Conservation (phyloP, 1,140 invertebrate genomes). For the Sminthurides bifidus region DNA sequence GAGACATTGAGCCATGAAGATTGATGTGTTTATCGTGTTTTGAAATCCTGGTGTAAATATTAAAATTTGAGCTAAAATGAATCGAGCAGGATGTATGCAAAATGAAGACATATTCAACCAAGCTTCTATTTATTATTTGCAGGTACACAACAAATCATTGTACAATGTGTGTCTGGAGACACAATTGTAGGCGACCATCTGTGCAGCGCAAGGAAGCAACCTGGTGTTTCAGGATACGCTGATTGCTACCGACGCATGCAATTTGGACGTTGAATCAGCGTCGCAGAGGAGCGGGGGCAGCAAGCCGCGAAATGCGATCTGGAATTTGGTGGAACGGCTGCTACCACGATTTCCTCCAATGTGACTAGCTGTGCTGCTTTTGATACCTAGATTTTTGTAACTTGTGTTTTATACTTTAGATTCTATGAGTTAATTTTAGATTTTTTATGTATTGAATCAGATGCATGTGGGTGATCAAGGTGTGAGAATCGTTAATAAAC, state of each 20-base stretch:
- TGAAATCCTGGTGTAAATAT: background rate
- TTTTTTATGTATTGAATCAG: too few species aligned
- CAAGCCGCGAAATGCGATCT: slow-evolving; percentile 9
- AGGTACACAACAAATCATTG: slow-evolving; percentile 29
- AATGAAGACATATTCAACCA: background rate
- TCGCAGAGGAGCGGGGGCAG: background rate
- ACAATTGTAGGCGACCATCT: slow-evolving; percentile 19
- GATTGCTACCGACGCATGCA: slow-evolving; percentile 8
- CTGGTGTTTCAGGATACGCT: slow-evolving; percentile 21
- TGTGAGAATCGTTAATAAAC: too few species aligned
- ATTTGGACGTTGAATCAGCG: too few species aligned
- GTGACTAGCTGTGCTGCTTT: too few species aligned
- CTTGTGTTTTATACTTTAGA: too few species aligned
- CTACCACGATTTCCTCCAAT: too few species aligned
- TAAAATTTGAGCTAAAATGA: background rate
- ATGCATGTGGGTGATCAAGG: too few species aligned
- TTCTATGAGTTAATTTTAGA: too few species aligned
- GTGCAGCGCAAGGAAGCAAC: slow-evolving; percentile 12
- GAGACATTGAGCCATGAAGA: background rate
- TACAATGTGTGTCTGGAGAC: slow-evolving; percentile 26
- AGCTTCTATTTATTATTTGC: background rate
- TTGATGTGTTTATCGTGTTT: background rate
- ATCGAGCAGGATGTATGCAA: background rate
- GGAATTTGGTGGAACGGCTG: slow-evolving; percentile 21
- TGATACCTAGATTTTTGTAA: too few species aligned